Conservation (phyloP, 2,888 invertebrate genomes). For the Sinohyriopsis cumingii region DNA sequence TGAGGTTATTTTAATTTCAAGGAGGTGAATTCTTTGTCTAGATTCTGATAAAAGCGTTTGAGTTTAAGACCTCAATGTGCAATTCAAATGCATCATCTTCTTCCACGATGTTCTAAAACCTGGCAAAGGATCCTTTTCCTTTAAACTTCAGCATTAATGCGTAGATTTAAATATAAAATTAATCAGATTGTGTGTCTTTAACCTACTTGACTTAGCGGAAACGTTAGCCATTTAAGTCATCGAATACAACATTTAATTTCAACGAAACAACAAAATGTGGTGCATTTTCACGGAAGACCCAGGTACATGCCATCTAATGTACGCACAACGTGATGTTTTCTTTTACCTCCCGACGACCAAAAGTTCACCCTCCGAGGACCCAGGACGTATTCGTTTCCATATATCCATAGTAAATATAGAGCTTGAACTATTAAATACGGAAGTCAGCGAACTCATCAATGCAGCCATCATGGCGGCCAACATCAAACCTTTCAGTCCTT, state of each 20-base stretch:
- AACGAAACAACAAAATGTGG: no score
- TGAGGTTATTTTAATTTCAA: no score
- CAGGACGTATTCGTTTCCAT: conserved; percentile 67
- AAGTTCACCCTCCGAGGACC: conserved; percentile 62
- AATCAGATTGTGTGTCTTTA: no score
- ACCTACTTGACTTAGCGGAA: not conserved
- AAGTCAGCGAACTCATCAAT: conserved; percentile 75
- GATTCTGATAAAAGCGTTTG: no score
- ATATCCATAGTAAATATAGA: conserved; percentile 77
- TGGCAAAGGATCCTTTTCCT: no score
- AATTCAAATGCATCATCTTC: no score
- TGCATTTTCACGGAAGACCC: conserved; percentile 46
- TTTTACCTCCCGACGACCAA: conserved; percentile 66
- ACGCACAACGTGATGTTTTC: not conserved
- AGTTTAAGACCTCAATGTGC: no score
- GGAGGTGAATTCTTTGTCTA: no score
- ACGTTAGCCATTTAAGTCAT: not conserved
- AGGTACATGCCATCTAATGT: not conserved
- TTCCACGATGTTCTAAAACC: no score
- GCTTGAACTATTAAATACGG: conserved; percentile 76
- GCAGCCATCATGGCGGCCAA: conserved; percentile 76
- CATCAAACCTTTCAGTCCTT: conserved; percentile 70
- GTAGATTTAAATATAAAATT: no score
- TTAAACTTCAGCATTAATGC: no score
- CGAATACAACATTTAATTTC: not conserved